Percentiles rank a stretch among this genome's conserved stretches.
Evolutionary conservation across 1,140 invertebrate genomes (phyloP).

Genomic region (Agrypnia vestita): DNA sequence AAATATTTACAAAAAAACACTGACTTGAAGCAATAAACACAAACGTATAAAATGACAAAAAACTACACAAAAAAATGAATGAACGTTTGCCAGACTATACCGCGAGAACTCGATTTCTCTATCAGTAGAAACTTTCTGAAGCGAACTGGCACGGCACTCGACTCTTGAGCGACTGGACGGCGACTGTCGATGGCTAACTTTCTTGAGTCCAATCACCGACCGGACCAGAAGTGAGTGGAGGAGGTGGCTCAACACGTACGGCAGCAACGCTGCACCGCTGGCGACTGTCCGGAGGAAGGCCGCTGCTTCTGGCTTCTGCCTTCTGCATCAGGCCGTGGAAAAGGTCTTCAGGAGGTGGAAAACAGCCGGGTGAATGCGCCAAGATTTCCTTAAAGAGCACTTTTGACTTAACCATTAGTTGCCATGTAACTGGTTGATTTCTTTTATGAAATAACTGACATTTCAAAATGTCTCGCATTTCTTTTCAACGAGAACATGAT

Average conservation of each 20-base stretch:
- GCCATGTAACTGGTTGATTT: slow-evolving; percentile 7
- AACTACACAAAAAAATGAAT: slow-evolving; percentile 20
- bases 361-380: slow-evolving; percentile 23
- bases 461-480: background rate
- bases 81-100: background rate
- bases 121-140: slow-evolving; percentile 5
- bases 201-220: slow-evolving; percentile 2
- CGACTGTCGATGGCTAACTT: background rate
- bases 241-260: background rate
- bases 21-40: background rate
- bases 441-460: slow-evolving; percentile 4
- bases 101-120: slow-evolving; percentile 16
- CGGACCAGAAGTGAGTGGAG: background rate
- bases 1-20: background rate
- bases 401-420: slow-evolving; percentile 6
- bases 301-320: slow-evolving; percentile 2
- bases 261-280: background rate
- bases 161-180: slow-evolving; percentile 7
- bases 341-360: slow-evolving; percentile 14
- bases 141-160: background rate
- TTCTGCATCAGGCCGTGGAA: background rate
- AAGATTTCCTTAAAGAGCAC: slow-evolving; percentile 7
- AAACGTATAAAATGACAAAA: background rate
- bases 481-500: slow-evolving; percentile 3
- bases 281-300: slow-evolving; percentile 10